A percentile compares a stretch with the other conserved stretches of the same genome.
These are phyloP conservation scores for Lithophane semibrunnea DNA, from an alignment of 2,888 invertebrate species.

Conservation along the genomic window DNA sequence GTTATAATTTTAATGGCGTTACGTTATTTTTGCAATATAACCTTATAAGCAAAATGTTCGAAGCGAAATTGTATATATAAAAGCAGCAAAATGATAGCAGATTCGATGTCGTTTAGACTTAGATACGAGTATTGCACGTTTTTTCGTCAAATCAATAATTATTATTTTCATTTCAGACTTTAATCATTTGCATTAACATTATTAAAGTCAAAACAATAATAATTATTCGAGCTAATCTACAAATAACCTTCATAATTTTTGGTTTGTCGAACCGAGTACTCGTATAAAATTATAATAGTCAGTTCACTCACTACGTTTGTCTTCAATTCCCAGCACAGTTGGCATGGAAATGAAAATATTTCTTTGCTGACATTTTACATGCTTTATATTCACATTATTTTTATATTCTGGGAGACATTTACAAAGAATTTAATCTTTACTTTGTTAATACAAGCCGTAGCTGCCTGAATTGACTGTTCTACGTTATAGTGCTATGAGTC, in stretches of 20 bases:
- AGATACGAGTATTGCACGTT: not conserved
- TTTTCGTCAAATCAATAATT: not conserved
- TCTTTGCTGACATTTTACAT: constrained; percentile 8
- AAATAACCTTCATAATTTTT: not conserved
- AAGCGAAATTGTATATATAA: constrained; percentile 9
- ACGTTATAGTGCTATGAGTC: constrained; percentile 16
- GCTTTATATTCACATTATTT: not conserved
- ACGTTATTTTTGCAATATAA: constrained; percentile 39
- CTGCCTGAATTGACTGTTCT: constrained; percentile 13
- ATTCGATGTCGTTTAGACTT: not conserved
- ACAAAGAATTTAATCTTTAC: not conserved
- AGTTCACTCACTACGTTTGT: constrained; percentile 35
- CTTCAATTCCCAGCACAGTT: constrained; percentile 32
- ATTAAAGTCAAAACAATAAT: not conserved
- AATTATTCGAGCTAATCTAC: not conserved
- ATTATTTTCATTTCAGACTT: not conserved
- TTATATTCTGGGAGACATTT: not conserved
- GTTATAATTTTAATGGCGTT: not conserved
- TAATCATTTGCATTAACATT: not conserved
- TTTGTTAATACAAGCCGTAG: not conserved
- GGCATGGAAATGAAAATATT: constrained; percentile 44
- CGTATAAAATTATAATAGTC: not conserved
- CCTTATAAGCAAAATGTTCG: constrained; percentile 10
- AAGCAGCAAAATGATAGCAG: not conserved
- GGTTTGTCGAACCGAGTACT: not conserved